Base-by-base conservation (phyloP, 1,140 invertebrate species). In the Ditylenchus dipsaci region DNA sequence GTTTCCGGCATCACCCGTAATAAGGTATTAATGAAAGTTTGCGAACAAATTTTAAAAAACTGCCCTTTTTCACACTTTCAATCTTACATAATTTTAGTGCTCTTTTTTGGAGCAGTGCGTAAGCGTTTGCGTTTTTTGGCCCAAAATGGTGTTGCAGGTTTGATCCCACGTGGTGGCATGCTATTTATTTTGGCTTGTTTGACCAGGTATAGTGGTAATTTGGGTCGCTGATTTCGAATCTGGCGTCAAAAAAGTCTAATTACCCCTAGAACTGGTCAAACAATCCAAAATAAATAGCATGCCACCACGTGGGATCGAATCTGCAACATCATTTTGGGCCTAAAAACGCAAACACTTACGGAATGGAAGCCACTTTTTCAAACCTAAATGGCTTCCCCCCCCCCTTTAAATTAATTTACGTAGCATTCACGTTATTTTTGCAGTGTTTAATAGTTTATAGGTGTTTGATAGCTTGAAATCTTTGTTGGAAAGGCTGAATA, bases 1-100 rank as follows among this genome's bases (percentile, higher is more conserved):
- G 43, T 74, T n/a, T 45, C 71, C 30, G 71, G 68, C 11, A 19
- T 26, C 3, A 74, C 23, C n/a, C 13, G 72, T 23, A 57, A 69
- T 21, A 30, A 49, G 29, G 45, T 74, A 21, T 33, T 66, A n/a
- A 8, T 27, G 58, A 11, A 7, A 63, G 11, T 63, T 63, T 19
- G n/a, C 19, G 17, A 19, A 63, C 11, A 19, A 43, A 21, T 63
- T 63, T 63, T 21, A n/a, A 30, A 11, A 30, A 42, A 63, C 19
- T 63, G 61, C 61, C 15, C 11, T n/a, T 13, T 13, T 45, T 45
- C n/a, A 45, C 43, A 13, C 43, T 45, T n/a, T n/a, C 43, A 45
- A 13, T n/a, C n/a, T n/a, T 45, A 13, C n/a, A n/a, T n/a, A n/a
- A n/a, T n/a, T n/a, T n/a, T n/a, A n/a, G n/a, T n/a, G n/a, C n/a